Evolutionary conservation across 2,797 vertebrate species (phyloP), one percentile per base, ranked within the genome.

Genomic region (Hapalemur alaotrensis): DNA sequence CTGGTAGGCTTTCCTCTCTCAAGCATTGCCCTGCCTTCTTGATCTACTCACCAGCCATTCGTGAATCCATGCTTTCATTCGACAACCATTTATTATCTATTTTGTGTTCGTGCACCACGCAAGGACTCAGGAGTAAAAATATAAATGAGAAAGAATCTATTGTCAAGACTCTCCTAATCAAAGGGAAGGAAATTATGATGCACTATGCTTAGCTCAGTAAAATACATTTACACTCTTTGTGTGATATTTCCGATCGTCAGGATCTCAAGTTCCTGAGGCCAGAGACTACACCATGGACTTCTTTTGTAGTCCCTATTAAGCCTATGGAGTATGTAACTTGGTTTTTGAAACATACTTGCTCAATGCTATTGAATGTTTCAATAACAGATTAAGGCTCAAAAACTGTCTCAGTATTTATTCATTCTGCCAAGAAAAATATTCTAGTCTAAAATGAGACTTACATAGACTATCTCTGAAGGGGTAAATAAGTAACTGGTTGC

Each of bases 381-480:
- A 35, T 82, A 93, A 82, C 30, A 67, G 59, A 91, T 80, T 87
- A 70, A 25, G 22, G 5, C 52, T 95, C 59, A 87, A 95, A 78
- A 89, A 92, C 73, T 59, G 25, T 81, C 76, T 92, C 57, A 35
- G 12, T 38, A 91, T 89, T 52, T 67, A 46, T 80, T 95, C 18
- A 7, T 82, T 91, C 65, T 89, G 9, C 93, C 67, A 50, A 57
- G 35, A 87, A 59, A 95, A 86, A 70, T 43, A 76, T 20, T 67
- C 73, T 43, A 14, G 8, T 89, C 80, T 93, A 72, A 82, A 89
- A 75, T 52, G 46, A 91, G 28, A 86, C 43, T 70, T 50, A 81
- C 32, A 82, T 25, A 92, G 12, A 88, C 61, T 48, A 79, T 87
- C 38, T 95, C 79, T 86, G 30, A 82, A 83, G 79, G 70, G 20